phyloP scores from a whole-genome alignment of 2,113 vertebrate species.

The Pelecanoides urinatrix region DNA sequence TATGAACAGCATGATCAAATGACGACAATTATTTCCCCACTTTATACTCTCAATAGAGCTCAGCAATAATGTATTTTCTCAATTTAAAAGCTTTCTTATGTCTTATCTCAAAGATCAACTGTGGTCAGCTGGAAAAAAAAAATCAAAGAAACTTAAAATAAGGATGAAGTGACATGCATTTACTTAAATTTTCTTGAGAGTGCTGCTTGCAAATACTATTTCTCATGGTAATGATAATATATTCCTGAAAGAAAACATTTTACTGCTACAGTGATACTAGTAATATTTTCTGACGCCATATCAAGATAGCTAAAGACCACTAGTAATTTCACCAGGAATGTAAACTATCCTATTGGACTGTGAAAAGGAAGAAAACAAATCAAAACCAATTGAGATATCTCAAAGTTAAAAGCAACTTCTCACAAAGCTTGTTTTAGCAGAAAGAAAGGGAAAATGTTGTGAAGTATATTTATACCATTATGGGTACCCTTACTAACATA shows the following conservation, averaged over 20 bases:
- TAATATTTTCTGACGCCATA: background rate
- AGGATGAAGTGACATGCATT: background rate
- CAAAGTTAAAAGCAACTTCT: background rate
- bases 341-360: background rate
- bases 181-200: background rate
- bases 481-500: background rate
- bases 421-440: background rate
- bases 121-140: background rate
- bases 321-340: background rate
- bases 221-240: background rate
- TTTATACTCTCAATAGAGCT: background rate
- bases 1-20: background rate
- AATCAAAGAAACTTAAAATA: conserved; percentile 16
- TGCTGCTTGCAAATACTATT: background rate
- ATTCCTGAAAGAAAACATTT: background rate
- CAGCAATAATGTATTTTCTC: background rate
- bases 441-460: background rate
- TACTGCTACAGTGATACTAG: background rate
- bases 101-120: conserved; percentile 20
- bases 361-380: background rate
- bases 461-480: background rate
- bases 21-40: background rate
- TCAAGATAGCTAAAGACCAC: background rate
- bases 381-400: background rate
- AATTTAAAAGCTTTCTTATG: conserved; percentile 7